phyloP scores from a whole-genome alignment of 1,140 invertebrate species.

The Drosophila jambulina region DNA sequence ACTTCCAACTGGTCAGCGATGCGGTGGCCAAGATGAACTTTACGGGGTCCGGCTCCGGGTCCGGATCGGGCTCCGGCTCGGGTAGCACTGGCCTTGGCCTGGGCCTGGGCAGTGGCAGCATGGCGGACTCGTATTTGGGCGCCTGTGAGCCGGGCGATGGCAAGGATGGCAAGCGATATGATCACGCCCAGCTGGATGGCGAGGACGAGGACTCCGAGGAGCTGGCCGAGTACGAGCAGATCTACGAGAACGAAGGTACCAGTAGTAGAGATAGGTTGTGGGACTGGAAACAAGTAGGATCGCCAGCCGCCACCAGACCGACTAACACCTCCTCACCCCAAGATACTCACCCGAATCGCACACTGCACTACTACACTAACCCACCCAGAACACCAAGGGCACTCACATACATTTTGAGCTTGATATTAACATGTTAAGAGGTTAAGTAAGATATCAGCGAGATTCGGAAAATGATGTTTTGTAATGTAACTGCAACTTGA shows the following conservation, averaged over 20 bases:
- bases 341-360: neutral
- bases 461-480: neutral
- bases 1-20: conserved; percentile 94
- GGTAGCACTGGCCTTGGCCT: conserved; percentile 37
- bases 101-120: conserved; percentile 74
- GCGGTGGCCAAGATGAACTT: conserved; percentile 91
- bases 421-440: conserved; percentile 17
- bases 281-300: neutral
- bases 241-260: conserved; percentile 86
- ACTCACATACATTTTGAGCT: conserved; percentile 9
- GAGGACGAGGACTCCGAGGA: conserved; percentile 89
- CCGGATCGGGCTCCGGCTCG: conserved; percentile 31
- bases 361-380: neutral
- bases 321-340: neutral
- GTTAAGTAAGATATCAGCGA: neutral
- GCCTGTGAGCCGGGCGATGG: conserved; percentile 57
- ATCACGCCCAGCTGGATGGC: conserved; percentile 91
- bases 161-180: conserved; percentile 77
- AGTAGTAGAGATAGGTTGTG: neutral
- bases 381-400: no score
- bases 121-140: conserved; percentile 76
- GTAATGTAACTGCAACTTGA: neutral
- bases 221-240: conserved; percentile 84
- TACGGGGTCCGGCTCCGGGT: conserved; percentile 71
- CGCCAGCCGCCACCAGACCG: neutral